Evolutionary conservation across 2,113 vertebrate species (phyloP).

Genomic region (Sturnus vulgaris): DNA sequence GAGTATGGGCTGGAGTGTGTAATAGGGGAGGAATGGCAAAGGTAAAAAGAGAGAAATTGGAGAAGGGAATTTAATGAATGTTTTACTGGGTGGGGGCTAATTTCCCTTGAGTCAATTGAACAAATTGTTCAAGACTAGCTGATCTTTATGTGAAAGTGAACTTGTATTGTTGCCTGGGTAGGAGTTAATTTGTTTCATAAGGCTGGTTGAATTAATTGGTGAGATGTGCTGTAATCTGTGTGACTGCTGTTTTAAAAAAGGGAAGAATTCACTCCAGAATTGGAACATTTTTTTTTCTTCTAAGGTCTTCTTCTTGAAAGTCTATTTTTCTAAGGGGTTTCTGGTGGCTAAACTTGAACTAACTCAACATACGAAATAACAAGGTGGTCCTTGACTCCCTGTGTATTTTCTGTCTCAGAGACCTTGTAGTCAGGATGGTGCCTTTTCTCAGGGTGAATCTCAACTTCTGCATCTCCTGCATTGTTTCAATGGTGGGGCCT

Average conservation of each 20-base stretch:
- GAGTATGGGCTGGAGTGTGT: accelerated
- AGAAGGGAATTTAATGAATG: background rate
- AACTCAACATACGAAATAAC: background rate
- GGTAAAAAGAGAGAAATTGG: background rate
- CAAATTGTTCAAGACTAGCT: background rate
- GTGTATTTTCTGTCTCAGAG: background rate
- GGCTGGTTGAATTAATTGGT: background rate
- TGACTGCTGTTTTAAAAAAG: background rate
- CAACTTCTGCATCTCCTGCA: background rate
- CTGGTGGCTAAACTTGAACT: background rate
- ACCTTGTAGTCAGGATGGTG: background rate
- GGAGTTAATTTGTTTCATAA: background rate
- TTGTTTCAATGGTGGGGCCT: background rate
- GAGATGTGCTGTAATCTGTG: background rate
- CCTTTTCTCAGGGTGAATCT: background rate
- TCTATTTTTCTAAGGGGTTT: background rate
- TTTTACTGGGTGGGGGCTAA: background rate
- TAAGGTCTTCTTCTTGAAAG: background rate
- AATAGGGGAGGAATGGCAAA: background rate
- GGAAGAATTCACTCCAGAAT: background rate
- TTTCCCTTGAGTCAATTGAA: background rate
- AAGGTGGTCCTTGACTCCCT: background rate
- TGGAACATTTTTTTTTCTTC: background rate
- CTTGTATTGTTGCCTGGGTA: background rate
- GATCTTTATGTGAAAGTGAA: background rate